Evolutionary conservation across 2,797 vertebrate genomes (phyloP).

Genomic region (Choloepus didactylus): DNA sequence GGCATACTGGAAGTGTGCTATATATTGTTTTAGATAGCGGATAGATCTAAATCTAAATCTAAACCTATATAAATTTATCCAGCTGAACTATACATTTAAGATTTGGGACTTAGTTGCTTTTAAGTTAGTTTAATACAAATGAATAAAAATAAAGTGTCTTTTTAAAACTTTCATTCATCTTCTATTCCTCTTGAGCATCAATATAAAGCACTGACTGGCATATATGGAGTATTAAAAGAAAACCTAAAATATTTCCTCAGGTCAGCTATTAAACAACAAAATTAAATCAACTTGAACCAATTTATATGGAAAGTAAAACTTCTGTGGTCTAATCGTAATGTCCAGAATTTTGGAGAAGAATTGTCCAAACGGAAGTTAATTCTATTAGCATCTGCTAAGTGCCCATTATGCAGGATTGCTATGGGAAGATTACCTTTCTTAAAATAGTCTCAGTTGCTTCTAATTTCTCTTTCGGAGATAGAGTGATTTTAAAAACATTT

Average conservation of each 20-base stretch:
- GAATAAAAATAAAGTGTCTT: not conserved
- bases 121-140: not conserved
- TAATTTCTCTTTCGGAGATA: not conserved
- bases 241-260: not conserved
- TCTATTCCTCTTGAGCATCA: not conserved
- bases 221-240: not conserved
- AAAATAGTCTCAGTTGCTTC: not conserved
- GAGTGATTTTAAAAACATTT: not conserved
- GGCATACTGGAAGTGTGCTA: not conserved
- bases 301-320: slow-evolving; percentile 21
- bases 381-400: not conserved
- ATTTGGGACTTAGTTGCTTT: not conserved
- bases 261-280: not conserved
- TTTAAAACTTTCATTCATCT: not conserved
- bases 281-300: slow-evolving; percentile 36
- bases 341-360: not conserved
- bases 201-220: not conserved
- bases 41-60: no score
- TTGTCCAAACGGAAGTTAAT: not conserved
- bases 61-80: not conserved
- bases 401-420: not conserved
- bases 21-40: not conserved
- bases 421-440: not conserved
- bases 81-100: not conserved
- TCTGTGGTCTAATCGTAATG: not conserved